Conservation (phyloP, 2,888 invertebrate genomes). For the Drosophila suboccidentalis region DNA sequence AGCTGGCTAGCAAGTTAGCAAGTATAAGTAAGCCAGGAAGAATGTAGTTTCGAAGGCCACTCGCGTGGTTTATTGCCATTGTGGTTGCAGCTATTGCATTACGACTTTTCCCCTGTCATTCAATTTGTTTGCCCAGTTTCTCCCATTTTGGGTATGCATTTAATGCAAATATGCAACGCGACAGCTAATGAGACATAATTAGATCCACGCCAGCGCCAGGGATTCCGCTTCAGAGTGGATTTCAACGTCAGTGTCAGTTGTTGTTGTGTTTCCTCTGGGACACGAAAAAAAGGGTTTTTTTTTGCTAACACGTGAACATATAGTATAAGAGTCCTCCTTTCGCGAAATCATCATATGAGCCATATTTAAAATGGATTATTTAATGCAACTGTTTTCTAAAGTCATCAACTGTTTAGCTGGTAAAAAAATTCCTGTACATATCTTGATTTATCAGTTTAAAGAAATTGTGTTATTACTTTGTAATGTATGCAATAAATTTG, state of each 20-base stretch:
- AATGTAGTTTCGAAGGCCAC: slow-evolving; percentile 52
- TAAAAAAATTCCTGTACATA: background rate
- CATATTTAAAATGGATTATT: background rate
- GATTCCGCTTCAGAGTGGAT: slow-evolving; percentile 39
- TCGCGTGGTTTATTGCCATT: slow-evolving; percentile 8
- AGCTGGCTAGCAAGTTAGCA: slow-evolving; percentile 1
- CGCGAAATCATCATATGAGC: background rate
- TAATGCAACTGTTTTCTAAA: background rate
- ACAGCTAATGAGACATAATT: slow-evolving; percentile 44
- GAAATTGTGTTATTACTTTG: too few relatives aligned
- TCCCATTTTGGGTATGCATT: slow-evolving; percentile 30
- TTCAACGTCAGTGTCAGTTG: slow-evolving; percentile 37
- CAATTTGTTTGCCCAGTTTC: slow-evolving; percentile 2
- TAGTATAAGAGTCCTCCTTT: background rate
- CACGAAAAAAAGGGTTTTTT: background rate
- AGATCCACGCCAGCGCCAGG: slow-evolving; percentile 19
- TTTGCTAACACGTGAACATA: background rate
- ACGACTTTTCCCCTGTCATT: slow-evolving; percentile 7
- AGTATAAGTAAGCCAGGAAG: background rate
- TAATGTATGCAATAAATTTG: too few relatives aligned
- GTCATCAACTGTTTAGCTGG: background rate
- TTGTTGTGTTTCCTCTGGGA: slow-evolving; percentile 3
- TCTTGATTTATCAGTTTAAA: too few relatives aligned
- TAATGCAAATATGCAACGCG: slow-evolving; percentile 27
- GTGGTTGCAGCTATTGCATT: slow-evolving; percentile 19